phyloP scores from a whole-genome alignment of 2,888 invertebrate genomes.

The Parascotia fuliginaria region DNA sequence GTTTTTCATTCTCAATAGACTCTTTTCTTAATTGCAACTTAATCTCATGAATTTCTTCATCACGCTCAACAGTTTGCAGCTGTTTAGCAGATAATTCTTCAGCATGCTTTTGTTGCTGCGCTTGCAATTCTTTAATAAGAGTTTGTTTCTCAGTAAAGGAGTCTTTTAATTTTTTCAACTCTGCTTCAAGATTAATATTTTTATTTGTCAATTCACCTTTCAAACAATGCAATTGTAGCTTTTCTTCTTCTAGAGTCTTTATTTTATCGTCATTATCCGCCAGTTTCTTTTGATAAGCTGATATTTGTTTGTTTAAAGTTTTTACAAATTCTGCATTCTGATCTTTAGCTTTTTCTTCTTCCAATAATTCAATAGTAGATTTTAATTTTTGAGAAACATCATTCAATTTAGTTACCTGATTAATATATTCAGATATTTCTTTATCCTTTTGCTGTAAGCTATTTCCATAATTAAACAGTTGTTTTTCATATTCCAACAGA shows the following conservation, averaged over 20 bases:
- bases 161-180: slow-evolving; percentile 75
- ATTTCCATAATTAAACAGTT: slow-evolving; percentile 74
- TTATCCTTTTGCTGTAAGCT: slow-evolving; percentile 78
- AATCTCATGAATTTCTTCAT: slow-evolving; percentile 84
- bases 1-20: slow-evolving; percentile 87
- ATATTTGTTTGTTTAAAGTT: slow-evolving; percentile 83
- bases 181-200: slow-evolving; percentile 61
- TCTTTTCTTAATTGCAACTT: slow-evolving; percentile 85
- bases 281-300: slow-evolving; percentile 71
- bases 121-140: slow-evolving; percentile 76
- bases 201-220: slow-evolving; percentile 67
- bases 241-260: slow-evolving; percentile 76
- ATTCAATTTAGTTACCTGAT: slow-evolving; percentile 84
- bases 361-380: slow-evolving; percentile 78
- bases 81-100: slow-evolving; percentile 76
- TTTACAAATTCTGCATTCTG: slow-evolving; percentile 81
- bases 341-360: slow-evolving; percentile 80
- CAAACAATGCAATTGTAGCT: slow-evolving; percentile 63
- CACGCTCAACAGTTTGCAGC: slow-evolving; percentile 80
- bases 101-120: slow-evolving; percentile 77
- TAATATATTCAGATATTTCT: slow-evolving; percentile 78
- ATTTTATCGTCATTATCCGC: slow-evolving; percentile 72
- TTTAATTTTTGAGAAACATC: slow-evolving; percentile 79
- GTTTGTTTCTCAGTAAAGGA: slow-evolving; percentile 72
- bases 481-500: slow-evolving; percentile 79